A percentile compares a stretch with the other conserved stretches of the same genome.
Conservation (phyloP, 2,113 vertebrate genomes). For the Limnothrissa miodon region DNA sequence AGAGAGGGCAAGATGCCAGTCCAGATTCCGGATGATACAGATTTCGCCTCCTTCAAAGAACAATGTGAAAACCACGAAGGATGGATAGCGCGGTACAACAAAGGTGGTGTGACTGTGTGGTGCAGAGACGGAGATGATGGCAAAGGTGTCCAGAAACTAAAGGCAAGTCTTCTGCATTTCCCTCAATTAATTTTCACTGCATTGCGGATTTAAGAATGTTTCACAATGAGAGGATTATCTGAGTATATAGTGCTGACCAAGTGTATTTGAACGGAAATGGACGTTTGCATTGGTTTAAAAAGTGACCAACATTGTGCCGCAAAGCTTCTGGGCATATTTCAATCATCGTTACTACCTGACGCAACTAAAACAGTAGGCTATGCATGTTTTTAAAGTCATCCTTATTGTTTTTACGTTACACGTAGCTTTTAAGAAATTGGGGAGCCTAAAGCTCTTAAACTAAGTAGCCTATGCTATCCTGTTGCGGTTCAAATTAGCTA, state of each 20-base stretch:
- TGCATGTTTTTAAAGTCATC: neutral
- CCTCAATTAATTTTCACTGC: conserved; percentile 28
- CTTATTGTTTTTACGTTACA: neutral
- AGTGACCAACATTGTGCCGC: neutral
- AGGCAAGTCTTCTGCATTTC: conserved; percentile 67
- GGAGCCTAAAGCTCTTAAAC: neutral
- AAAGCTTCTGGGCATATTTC: neutral
- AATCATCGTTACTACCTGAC: neutral
- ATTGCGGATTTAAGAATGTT: conserved; percentile 40
- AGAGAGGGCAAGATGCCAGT: conserved; percentile 67
- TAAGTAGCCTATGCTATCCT: neutral
- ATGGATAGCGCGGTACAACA: conserved; percentile 80
- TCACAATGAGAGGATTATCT: neutral
- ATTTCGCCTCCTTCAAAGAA: conserved; percentile 81
- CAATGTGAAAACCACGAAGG: conserved; percentile 77
- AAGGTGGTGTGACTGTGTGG: conserved; percentile 78
- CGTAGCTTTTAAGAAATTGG: neutral
- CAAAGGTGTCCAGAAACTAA: conserved; percentile 80
- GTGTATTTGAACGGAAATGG: neutral
- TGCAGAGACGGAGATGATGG: conserved; percentile 70
- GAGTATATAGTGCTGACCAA: neutral
- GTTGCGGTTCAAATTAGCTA: neutral
- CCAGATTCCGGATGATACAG: conserved; percentile 80
- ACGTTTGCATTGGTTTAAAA: neutral
- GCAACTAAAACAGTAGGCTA: neutral